Conservation (phyloP, 2,797 vertebrate species). For the Cynopterus sphinx region DNA sequence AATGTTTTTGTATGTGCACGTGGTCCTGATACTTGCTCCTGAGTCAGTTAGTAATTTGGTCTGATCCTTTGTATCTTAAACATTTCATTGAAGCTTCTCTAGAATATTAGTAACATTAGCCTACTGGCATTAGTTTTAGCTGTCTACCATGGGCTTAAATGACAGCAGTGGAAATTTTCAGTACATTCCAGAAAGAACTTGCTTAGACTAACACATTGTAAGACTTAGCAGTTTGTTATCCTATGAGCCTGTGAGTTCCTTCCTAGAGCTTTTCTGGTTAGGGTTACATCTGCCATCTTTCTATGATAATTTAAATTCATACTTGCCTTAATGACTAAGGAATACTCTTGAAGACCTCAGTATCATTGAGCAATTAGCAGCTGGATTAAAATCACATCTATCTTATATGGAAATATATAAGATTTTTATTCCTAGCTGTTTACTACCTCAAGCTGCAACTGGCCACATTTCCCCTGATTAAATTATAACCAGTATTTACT, state of each 20-base stretch:
- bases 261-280: background rate
- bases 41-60: background rate
- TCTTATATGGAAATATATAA: background rate
- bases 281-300: background rate
- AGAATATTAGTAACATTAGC: background rate
- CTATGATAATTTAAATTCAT: background rate
- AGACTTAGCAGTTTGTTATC: background rate
- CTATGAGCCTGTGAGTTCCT: background rate
- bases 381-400: background rate
- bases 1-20: rapidly evolving
- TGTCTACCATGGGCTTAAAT: background rate
- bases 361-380: background rate
- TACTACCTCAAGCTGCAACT: background rate
- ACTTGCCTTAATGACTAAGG: background rate
- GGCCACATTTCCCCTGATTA: background rate
- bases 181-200: background rate
- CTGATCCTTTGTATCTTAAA: background rate
- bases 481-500: background rate
- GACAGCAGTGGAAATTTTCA: background rate
- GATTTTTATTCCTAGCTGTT: background rate
- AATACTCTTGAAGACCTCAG: background rate
- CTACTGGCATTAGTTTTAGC: background rate
- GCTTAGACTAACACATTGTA: background rate
- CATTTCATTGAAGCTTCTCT: background rate
- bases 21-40: background rate